phyloP scores from a whole-genome alignment of 2,113 vertebrate species.

The Melanerpes formicivorus region DNA sequence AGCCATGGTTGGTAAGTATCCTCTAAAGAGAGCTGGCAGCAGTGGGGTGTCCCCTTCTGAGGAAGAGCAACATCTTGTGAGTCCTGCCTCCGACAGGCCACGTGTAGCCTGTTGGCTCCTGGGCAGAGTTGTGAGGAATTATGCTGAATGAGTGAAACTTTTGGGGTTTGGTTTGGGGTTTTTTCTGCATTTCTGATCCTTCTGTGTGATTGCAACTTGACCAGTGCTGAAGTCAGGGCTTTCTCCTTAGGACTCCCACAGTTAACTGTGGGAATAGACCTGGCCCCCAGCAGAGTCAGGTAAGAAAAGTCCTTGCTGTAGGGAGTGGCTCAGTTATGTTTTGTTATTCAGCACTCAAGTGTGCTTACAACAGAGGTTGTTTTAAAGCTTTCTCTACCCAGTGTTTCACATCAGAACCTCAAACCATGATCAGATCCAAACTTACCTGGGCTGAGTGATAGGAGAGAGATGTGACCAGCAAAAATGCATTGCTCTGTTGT shows the following conservation, averaged over 20 bases:
- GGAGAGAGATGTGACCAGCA: not conserved
- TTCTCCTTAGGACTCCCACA: constrained; percentile 13
- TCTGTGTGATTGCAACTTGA: not conserved
- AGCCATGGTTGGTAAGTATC: not conserved
- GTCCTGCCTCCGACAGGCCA: constrained; percentile 10
- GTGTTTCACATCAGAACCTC: not conserved
- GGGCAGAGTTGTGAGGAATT: constrained; percentile 32
- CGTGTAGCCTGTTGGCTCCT: not conserved
- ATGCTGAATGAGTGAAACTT: not conserved
- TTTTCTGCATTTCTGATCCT: constrained; percentile 10
- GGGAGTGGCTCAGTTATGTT: not conserved
- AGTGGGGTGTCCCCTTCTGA: not conserved
- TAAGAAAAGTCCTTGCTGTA: not conserved
- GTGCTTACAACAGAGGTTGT: not conserved
- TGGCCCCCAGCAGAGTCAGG: not conserved
- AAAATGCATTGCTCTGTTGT: not conserved
- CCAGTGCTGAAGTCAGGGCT: constrained; percentile 4
- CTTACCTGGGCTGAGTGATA: not conserved
- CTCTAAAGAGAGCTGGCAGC: not conserved
- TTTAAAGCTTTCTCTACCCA: not conserved
- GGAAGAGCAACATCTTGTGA: constrained; percentile 14
- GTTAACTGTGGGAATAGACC: constrained; percentile 17
- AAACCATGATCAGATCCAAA: not conserved
- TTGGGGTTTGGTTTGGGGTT: no score
- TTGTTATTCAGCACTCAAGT: not conserved